These are phyloP conservation scores for Sitodiplosis mosellana DNA, from an alignment of 1,140 invertebrate species.

Conservation along the genomic window DNA sequence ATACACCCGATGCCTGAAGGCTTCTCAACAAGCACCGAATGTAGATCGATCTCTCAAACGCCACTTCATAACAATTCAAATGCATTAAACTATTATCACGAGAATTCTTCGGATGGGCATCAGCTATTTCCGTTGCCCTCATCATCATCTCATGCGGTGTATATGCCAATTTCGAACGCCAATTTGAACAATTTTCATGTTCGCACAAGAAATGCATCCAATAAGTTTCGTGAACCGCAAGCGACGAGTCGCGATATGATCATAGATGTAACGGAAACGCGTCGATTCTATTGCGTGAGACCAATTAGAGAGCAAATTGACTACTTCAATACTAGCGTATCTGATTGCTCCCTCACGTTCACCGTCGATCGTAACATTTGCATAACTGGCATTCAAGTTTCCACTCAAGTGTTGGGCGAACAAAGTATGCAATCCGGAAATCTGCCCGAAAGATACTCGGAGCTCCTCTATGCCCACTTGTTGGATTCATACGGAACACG, in stretches of 20 bases:
- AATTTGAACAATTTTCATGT: neutral
- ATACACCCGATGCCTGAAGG: constrained; percentile 47
- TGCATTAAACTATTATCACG: neutral
- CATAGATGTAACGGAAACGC: constrained; percentile 22
- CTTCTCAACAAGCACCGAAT: constrained; percentile 33
- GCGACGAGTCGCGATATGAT: constrained; percentile 10
- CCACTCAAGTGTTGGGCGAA: constrained; percentile 36
- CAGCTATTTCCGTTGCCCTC: neutral
- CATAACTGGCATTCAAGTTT: constrained; percentile 45
- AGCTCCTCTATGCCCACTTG: constrained; percentile 60
- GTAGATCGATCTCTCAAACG: constrained; percentile 7
- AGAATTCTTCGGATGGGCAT: no score
- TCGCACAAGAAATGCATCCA: neutral
- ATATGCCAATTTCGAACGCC: neutral
- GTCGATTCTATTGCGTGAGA: constrained; percentile 45
- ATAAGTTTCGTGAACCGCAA: constrained; percentile 16
- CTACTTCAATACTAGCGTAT: constrained; percentile 45
- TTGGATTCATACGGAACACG: constrained; percentile 53
- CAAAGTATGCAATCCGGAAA: constrained; percentile 25
- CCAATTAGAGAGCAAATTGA: constrained; percentile 39
- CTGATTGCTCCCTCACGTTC: constrained; percentile 57
- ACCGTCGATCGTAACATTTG: constrained; percentile 60
- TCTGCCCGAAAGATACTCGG: constrained; percentile 35
- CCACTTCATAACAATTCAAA: constrained; percentile 2
- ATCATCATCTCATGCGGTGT: no score